Conservation (phyloP, 2,797 vertebrate species). For the Lycodopsis pacificus region DNA sequence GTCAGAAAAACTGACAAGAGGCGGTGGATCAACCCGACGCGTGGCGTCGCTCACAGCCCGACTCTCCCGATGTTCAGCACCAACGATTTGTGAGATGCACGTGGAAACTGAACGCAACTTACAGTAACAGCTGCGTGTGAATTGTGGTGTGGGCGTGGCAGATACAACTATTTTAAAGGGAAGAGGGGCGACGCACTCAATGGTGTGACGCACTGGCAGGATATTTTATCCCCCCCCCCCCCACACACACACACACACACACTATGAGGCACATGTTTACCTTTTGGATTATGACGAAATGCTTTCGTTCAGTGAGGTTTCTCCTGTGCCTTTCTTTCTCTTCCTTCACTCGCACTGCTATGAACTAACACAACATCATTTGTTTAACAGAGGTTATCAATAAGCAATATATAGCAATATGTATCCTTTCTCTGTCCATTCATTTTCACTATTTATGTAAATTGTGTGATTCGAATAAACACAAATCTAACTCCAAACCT, state of each 20-base stretch:
- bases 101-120: constrained; percentile 51
- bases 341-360: neutral
- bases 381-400: neutral
- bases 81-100: constrained; percentile 42
- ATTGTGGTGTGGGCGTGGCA: constrained; percentile 72
- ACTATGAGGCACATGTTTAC: constrained; percentile 53
- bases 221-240: neutral
- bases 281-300: constrained; percentile 41
- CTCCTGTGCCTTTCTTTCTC: neutral
- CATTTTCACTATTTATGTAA: neutral
- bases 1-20: constrained; percentile 27
- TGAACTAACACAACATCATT: neutral
- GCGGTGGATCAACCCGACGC: constrained; percentile 19
- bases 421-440: neutral
- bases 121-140: constrained; percentile 72
- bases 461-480: neutral
- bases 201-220: constrained; percentile 58
- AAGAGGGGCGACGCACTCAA: constrained; percentile 39
- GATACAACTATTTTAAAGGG: constrained; percentile 68
- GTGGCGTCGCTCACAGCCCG: neutral
- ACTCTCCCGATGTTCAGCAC: neutral
- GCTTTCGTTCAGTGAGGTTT: constrained; percentile 15
- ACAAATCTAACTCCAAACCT: neutral
- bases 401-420: too few species aligned
- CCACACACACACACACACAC: neutral